phyloP scores from a whole-genome alignment of 2,888 invertebrate genomes.

The Melieria omissa region DNA sequence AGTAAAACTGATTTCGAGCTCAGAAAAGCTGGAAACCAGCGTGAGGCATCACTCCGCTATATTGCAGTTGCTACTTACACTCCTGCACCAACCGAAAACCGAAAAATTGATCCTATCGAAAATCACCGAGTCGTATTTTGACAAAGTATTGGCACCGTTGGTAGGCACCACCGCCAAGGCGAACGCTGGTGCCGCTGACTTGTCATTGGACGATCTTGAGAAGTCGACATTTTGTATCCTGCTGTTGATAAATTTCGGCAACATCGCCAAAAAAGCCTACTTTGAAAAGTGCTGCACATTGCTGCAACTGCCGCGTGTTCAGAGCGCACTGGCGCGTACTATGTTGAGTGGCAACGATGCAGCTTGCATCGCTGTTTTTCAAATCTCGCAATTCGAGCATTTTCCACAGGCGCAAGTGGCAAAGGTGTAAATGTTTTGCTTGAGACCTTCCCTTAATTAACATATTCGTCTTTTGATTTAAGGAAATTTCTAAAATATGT shows the following conservation, averaged over 20 bases:
- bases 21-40: constrained; percentile 57
- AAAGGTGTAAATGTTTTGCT: constrained; percentile 40
- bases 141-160: constrained; percentile 60
- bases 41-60: constrained; percentile 55
- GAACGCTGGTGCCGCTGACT: constrained; percentile 50
- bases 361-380: constrained; percentile 58
- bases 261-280: constrained; percentile 63
- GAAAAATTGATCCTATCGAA: constrained; percentile 62
- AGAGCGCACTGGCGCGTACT: constrained; percentile 61
- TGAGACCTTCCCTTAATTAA: background rate
- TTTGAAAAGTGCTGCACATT: constrained; percentile 60
- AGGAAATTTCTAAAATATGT: constrained; percentile 54
- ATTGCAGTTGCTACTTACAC: constrained; percentile 54
- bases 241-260: constrained; percentile 60
- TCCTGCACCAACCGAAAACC: constrained; percentile 59
- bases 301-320: constrained; percentile 59
- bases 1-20: constrained; percentile 53
- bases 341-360: constrained; percentile 56
- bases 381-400: constrained; percentile 62
- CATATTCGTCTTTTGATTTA: constrained; percentile 11
- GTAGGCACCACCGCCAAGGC: constrained; percentile 41
- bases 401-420: constrained; percentile 61
- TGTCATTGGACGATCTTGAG: constrained; percentile 54
- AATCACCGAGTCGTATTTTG: constrained; percentile 63
- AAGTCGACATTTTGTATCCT: constrained; percentile 59